Percentiles rank a stretch among this genome's conserved stretches.
Evolutionary conservation across 2,888 invertebrate species (phyloP).

Genomic region (Heliconius sara): DNA sequence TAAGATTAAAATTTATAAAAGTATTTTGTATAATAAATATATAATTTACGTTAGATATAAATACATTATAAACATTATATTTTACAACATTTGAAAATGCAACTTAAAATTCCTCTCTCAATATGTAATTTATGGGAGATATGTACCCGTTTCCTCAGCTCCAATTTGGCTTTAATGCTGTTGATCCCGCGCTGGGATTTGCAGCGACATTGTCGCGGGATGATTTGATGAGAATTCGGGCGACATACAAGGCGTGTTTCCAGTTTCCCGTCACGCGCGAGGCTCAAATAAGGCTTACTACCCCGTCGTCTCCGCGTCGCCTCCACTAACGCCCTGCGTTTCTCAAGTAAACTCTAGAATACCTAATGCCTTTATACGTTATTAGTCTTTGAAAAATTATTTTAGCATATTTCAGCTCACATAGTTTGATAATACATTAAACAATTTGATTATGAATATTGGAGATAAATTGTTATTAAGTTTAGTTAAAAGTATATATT

Average conservation of each 20-base stretch:
- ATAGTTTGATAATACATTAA: background rate
- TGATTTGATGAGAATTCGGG: slow-evolving; percentile 82
- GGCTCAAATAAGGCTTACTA: slow-evolving; percentile 81
- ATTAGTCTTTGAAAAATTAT: slow-evolving; percentile 50
- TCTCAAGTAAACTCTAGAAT: slow-evolving; percentile 76
- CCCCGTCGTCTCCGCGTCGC: slow-evolving; percentile 63
- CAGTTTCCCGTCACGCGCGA: slow-evolving; percentile 82
- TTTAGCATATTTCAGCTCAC: slow-evolving; percentile 36
- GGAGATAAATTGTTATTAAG: background rate
- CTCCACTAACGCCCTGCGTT: slow-evolving; percentile 66
- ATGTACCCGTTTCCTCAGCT: slow-evolving; percentile 60
- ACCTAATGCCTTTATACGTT: slow-evolving; percentile 69
- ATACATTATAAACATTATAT: background rate
- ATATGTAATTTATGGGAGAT: slow-evolving; percentile 49
- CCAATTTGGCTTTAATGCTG: slow-evolving; percentile 79
- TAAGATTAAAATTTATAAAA: background rate
- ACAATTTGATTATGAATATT: background rate
- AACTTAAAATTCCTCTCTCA: slow-evolving; percentile 35
- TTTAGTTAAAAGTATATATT: background rate
- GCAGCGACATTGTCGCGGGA: slow-evolving; percentile 78
- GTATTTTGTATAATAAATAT: background rate
- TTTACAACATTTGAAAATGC: slow-evolving; percentile 52
- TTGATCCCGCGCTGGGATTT: slow-evolving; percentile 80
- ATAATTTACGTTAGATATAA: background rate
- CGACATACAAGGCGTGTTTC: slow-evolving; percentile 76